phyloP scores from a whole-genome alignment of 2,888 invertebrate species.

The Clostera curtula region DNA sequence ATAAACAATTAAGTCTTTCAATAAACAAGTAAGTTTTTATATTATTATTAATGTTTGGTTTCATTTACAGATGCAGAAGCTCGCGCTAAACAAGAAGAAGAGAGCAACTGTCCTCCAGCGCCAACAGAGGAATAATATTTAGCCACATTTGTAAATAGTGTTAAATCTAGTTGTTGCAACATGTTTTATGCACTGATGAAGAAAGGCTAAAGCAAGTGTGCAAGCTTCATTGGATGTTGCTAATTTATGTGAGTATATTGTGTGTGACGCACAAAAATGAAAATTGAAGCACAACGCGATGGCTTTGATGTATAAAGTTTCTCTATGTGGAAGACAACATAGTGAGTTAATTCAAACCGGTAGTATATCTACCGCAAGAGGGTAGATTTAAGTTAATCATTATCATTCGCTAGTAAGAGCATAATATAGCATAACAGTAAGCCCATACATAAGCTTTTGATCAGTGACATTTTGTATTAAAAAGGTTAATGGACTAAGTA shows the following conservation, averaged over 20 bases:
- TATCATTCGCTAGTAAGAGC: constrained; percentile 35
- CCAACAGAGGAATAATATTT: constrained; percentile 71
- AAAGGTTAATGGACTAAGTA: constrained; percentile 7
- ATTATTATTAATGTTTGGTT: not conserved
- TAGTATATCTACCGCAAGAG: constrained; percentile 23
- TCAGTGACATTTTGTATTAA: too few relatives aligned
- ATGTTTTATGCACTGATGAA: constrained; percentile 56
- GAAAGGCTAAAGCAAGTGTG: constrained; percentile 44
- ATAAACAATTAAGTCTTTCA: too few relatives aligned
- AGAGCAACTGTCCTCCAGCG: constrained; percentile 41
- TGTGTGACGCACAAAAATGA: constrained; percentile 51
- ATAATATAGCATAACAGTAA: constrained; percentile 31
- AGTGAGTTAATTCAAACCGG: constrained; percentile 57
- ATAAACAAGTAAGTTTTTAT: too few relatives aligned
- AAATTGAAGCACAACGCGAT: constrained; percentile 47
- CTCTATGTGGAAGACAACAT: constrained; percentile 67
- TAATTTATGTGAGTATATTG: constrained; percentile 24
- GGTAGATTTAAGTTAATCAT: constrained; percentile 34
- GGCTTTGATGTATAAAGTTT: constrained; percentile 46
- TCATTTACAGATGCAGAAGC: constrained; percentile 70
- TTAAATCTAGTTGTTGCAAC: constrained; percentile 59
- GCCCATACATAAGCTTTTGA: too few relatives aligned
- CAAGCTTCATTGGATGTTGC: constrained; percentile 35
- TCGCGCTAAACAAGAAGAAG: constrained; percentile 66
- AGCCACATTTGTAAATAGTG: constrained; percentile 69